These are phyloP conservation scores for Platysternon megacephalum DNA, from an alignment of 2,113 vertebrate genomes.

Conservation along the genomic window DNA sequence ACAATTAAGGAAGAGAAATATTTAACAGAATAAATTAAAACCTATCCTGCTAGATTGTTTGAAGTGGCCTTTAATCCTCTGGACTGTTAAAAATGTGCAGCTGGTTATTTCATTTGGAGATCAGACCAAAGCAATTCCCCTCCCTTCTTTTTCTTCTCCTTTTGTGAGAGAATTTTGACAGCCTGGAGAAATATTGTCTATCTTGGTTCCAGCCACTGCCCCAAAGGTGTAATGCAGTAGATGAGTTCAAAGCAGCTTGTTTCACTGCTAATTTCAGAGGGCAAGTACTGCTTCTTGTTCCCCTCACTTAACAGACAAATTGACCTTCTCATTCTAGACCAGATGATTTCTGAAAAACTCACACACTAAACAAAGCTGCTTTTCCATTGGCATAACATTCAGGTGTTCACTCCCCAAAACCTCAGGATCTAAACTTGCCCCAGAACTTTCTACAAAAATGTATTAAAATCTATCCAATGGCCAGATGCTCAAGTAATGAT, in stretches of 20 bases:
- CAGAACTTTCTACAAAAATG: neutral
- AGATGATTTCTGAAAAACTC: neutral
- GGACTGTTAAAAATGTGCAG: neutral
- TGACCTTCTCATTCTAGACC: slow-evolving; percentile 71
- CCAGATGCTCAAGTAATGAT: neutral
- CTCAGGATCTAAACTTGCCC: neutral
- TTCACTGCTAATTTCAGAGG: slow-evolving; percentile 60
- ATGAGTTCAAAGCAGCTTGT: slow-evolving; percentile 32
- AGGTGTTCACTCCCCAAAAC: neutral
- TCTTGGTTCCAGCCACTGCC: slow-evolving; percentile 6
- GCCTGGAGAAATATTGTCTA: slow-evolving; percentile 4
- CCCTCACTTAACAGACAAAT: slow-evolving; percentile 63
- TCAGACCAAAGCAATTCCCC: neutral
- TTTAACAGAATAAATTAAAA: slow-evolving; percentile 48
- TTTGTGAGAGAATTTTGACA: neutral
- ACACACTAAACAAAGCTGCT: neutral
- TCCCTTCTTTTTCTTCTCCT: neutral
- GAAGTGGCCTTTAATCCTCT: slow-evolving; percentile 50
- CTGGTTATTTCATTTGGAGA: slow-evolving; percentile 23
- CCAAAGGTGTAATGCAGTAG: slow-evolving; percentile 10
- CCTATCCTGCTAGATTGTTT: neutral
- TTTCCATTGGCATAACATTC: neutral
- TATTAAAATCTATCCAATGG: neutral
- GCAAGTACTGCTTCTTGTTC: slow-evolving; percentile 39
- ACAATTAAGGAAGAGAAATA: slow-evolving; percentile 27